Evolutionary conservation across 92 coral and sea anemone species (phyloP).

Genomic region (Zoanthus gigantus): DNA sequence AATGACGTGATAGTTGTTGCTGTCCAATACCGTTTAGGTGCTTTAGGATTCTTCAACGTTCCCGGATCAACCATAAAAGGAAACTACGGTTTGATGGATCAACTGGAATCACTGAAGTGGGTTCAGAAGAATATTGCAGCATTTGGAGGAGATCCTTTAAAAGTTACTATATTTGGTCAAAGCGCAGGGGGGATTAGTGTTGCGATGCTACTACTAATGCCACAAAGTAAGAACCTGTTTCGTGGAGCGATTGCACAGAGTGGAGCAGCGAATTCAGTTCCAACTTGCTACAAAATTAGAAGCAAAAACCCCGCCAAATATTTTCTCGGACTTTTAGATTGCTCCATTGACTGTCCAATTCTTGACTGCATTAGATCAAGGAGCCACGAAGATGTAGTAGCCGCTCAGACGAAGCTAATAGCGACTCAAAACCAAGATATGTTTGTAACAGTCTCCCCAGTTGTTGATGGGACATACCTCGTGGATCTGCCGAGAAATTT

Average conservation of each 20-base stretch:
- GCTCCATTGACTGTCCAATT: background rate
- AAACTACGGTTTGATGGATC: constrained; percentile 77
- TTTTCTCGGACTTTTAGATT: constrained; percentile 3
- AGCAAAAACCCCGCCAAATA: background rate
- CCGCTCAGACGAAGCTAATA: background rate
- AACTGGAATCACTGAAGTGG: constrained; percentile 61
- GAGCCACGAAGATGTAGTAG: constrained; percentile 13
- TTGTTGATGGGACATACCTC: constrained; percentile 58
- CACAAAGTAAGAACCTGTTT: constrained; percentile 46
- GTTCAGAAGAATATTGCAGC: constrained; percentile 48
- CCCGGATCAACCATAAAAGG: constrained; percentile 74
- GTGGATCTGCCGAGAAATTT: constrained; percentile 36
- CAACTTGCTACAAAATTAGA: background rate
- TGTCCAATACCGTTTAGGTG: constrained; percentile 75
- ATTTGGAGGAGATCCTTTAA: constrained; percentile 52
- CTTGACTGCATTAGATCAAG: constrained; percentile 18
- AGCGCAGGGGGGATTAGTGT: constrained; percentile 48
- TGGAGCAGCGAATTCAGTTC: constrained; percentile 36
- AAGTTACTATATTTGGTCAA: constrained; percentile 50
- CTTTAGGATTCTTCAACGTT: constrained; percentile 73
- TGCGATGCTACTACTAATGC: constrained; percentile 33
- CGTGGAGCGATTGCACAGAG: constrained; percentile 51
- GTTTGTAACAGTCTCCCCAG: background rate
- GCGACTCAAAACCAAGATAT: constrained; percentile 7
- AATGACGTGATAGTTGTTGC: constrained; percentile 75